A percentile compares a stretch with the other conserved stretches of the same genome.
Evolutionary conservation across 2,888 invertebrate genomes (phyloP).

Genomic region (Lasiommata megera): DNA sequence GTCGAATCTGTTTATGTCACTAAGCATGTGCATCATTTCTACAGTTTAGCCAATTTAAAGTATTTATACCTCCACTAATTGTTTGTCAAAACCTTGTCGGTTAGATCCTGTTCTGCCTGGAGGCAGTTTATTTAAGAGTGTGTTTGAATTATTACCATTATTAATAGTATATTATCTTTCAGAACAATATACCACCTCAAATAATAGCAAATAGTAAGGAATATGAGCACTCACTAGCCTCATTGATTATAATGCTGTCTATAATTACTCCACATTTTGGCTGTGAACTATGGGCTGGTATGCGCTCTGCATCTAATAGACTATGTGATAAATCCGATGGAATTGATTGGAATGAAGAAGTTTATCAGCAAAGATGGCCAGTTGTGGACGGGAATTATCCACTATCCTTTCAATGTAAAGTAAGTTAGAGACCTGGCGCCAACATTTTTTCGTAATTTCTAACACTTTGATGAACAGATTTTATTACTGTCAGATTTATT

Average conservation of each 20-base stretch:
- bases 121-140: neutral
- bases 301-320: constrained; percentile 83
- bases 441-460: neutral
- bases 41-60: too few relatives aligned
- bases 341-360: constrained; percentile 85
- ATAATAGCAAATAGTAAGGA: constrained; percentile 84
- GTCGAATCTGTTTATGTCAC: too few relatives aligned
- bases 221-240: constrained; percentile 89
- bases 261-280: constrained; percentile 96
- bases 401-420: constrained; percentile 84
- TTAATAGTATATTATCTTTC: constrained; percentile 34
- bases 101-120: too few relatives aligned
- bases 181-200: constrained; percentile 83
- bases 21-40: too few relatives aligned
- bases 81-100: too few relatives aligned
- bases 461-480: too few relatives aligned
- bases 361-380: constrained; percentile 91
- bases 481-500: too few relatives aligned
- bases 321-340: constrained; percentile 66
- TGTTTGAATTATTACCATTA: neutral
- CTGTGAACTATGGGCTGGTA: constrained; percentile 93
- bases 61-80: too few relatives aligned
- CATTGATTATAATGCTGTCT: constrained; percentile 91
- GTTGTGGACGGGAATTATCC: constrained; percentile 85
- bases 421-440: constrained; percentile 49